phyloP scores from a whole-genome alignment of 2,888 invertebrate genomes.

The Lottia gigantea region DNA sequence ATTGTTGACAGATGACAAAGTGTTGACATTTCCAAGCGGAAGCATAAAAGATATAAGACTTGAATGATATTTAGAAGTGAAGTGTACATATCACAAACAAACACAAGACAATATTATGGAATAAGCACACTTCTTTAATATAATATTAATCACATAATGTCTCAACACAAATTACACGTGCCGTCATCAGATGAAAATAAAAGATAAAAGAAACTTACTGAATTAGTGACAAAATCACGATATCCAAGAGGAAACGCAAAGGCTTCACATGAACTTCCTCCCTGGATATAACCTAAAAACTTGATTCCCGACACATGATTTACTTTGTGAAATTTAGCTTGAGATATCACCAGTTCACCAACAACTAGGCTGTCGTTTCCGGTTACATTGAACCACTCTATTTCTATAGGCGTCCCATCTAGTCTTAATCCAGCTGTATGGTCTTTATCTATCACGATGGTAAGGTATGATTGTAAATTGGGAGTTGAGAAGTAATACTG shows the following conservation, averaged over 20 bases:
- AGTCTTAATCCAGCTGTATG: neutral
- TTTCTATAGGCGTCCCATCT: neutral
- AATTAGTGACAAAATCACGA: neutral
- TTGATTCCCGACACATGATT: neutral
- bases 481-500: conserved; percentile 6
- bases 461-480: neutral
- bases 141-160: no score
- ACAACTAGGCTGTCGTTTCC: neutral
- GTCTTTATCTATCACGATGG: neutral
- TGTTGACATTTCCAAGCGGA: no score
- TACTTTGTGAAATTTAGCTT: neutral
- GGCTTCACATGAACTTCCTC: neutral
- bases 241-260: neutral
- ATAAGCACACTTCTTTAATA: no score
- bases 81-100: no score
- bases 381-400: neutral
- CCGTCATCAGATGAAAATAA: no score
- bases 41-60: no score
- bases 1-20: no score
- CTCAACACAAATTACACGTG: no score
- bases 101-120: no score
- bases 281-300: neutral
- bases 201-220: no score
- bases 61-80: no score
- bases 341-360: neutral